Evolutionary conservation across 2,113 vertebrate genomes (phyloP).

Genomic region (Echinops telfairi): DNA sequence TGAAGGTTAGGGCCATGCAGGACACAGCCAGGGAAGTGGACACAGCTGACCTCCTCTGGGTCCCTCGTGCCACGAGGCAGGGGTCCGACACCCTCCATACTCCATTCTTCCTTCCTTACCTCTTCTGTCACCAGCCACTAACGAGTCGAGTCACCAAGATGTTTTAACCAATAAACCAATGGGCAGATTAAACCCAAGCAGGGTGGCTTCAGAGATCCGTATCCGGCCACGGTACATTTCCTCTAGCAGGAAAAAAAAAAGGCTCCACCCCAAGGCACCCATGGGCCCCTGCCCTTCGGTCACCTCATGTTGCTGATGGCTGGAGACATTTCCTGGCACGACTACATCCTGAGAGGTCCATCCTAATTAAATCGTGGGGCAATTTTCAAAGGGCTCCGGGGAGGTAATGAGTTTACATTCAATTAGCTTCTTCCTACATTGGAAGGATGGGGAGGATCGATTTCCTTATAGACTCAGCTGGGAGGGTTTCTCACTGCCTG

Average conservation of each 20-base stretch:
- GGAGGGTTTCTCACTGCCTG: constrained; percentile 29
- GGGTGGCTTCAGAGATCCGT: background rate
- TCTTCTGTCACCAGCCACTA: too few relatives aligned
- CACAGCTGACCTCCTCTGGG: too few relatives aligned
- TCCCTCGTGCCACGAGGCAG: too few relatives aligned
- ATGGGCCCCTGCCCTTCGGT: background rate
- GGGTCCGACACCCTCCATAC: too few relatives aligned
- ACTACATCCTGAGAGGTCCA: constrained; percentile 73
- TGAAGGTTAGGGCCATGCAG: background rate
- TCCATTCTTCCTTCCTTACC: too few relatives aligned
- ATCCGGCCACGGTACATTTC: background rate
- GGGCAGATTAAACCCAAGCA: background rate
- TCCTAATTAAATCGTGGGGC: constrained; percentile 71
- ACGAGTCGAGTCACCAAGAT: background rate
- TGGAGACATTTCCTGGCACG: constrained; percentile 70
- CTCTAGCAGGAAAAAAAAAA: too few relatives aligned
- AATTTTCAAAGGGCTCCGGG: constrained; percentile 72
- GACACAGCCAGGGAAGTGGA: too few relatives aligned
- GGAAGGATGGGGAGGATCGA: constrained; percentile 41
- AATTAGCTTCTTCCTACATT: constrained; percentile 74
- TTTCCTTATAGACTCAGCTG: constrained; percentile 7
- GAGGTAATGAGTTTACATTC: constrained; percentile 73
- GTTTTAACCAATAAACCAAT: background rate
- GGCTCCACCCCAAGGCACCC: rapidly evolving
- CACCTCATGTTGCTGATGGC: background rate